Evolutionary conservation across 2,797 vertebrate species (phyloP).

Genomic region (Anas bahamensis): DNA sequence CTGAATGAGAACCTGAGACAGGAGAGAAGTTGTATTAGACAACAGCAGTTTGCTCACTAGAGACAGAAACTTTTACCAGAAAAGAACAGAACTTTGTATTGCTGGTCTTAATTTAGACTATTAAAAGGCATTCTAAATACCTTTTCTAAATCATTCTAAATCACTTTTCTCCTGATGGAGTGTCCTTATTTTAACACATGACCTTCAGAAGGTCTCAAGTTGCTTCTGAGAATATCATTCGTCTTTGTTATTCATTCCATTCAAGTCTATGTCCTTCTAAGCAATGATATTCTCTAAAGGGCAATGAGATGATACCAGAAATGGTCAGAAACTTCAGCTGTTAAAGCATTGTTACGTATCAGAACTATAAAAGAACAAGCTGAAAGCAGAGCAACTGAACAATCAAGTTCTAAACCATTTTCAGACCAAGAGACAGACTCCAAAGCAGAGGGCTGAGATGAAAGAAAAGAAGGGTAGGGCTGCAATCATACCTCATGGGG

Average conservation of each 20-base stretch:
- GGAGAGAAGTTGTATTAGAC: neutral
- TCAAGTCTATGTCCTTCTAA: neutral
- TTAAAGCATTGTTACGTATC: neutral
- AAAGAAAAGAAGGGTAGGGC: neutral
- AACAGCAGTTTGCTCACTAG: neutral
- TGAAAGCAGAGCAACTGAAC: neutral
- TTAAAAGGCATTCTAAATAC: neutral
- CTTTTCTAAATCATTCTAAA: too few species aligned
- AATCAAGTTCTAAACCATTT: neutral
- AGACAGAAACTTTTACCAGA: neutral
- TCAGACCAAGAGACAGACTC: neutral
- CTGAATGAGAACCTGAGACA: constrained; percentile 87
- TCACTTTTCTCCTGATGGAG: neutral
- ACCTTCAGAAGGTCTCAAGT: neutral
- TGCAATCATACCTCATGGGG: constrained; percentile 90
- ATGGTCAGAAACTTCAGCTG: neutral
- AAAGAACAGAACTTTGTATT: neutral
- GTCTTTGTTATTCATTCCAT: neutral
- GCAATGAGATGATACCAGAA: neutral
- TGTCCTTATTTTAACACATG: neutral
- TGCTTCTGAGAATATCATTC: neutral
- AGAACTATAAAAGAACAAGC: neutral
- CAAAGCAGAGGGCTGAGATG: neutral
- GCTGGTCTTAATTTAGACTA: neutral
- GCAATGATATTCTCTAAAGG: neutral